phyloP scores from a whole-genome alignment of 2,888 invertebrate genomes.

The Schrankia costaestrigalis region DNA sequence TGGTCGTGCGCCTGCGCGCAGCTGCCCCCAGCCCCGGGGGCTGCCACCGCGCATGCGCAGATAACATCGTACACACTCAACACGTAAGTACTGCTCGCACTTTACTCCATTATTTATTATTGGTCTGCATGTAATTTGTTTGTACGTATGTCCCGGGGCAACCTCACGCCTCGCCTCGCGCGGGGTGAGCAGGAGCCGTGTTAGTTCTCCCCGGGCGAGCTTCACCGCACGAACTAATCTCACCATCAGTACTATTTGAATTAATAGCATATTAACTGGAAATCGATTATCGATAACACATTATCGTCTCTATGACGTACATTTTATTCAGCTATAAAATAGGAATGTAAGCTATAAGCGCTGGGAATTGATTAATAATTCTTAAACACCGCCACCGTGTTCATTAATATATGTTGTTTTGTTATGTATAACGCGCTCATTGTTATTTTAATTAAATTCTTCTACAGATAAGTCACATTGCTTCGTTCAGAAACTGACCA shows the following conservation, averaged over 20 bases:
- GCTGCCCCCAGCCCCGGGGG: constrained; percentile 54
- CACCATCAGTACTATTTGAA: constrained; percentile 16
- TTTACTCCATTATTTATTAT: constrained; percentile 27
- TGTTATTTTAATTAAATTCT: constrained; percentile 35
- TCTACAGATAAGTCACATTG: constrained; percentile 22
- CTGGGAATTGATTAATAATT: constrained; percentile 32
- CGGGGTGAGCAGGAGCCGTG: too few species aligned
- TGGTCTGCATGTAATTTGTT: too few species aligned
- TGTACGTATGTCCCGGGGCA: constrained; percentile 21
- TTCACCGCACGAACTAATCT: constrained; percentile 7
- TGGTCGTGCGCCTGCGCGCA: constrained; percentile 8
- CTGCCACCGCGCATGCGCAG: constrained; percentile 53
- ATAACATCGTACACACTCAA: constrained; percentile 43
- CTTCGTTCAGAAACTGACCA: constrained; percentile 10
- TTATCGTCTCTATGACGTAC: constrained; percentile 20
- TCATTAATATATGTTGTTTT: constrained; percentile 26
- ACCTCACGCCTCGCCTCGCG: too few species aligned
- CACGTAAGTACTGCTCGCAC: constrained; percentile 38
- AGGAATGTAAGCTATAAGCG: constrained; percentile 26
- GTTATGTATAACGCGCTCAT: constrained; percentile 24
- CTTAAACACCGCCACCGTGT: constrained; percentile 22
- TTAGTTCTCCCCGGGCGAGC: constrained; percentile 19
- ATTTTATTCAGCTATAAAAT: constrained; percentile 31
- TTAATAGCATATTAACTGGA: constrained; percentile 26
- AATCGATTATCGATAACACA: constrained; percentile 30